These are phyloP conservation scores for Belonocnema kinseyi DNA, from an alignment of 1,140 invertebrate species.

Conservation along the genomic window DNA sequence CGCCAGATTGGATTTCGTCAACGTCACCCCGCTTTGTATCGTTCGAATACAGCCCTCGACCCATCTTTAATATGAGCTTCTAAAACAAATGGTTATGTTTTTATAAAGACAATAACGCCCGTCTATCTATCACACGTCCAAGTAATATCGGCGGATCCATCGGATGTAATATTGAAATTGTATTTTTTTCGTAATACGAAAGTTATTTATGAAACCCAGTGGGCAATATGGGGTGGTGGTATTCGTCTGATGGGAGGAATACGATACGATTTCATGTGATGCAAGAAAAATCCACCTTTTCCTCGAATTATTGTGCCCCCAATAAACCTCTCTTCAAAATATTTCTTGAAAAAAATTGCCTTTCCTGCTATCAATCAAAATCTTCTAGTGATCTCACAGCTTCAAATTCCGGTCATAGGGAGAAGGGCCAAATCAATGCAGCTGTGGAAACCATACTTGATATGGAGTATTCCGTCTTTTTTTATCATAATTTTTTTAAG, in stretches of 20 bases:
- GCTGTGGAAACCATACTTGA: too few relatives aligned
- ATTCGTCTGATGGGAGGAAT: conserved; percentile 61
- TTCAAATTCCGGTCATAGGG: too few relatives aligned
- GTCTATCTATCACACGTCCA: conserved; percentile 73
- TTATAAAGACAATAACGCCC: conserved; percentile 74
- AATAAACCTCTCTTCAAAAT: too few relatives aligned
- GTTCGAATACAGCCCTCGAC: conserved; percentile 36
- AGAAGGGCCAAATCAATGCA: too few relatives aligned
- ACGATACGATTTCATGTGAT: conserved; percentile 52
- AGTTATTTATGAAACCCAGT: conserved; percentile 73
- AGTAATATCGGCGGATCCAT: conserved; percentile 72
- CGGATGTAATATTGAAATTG: conserved; percentile 74
- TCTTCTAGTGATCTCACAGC: too few relatives aligned
- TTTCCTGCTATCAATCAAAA: too few relatives aligned
- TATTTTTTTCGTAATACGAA: conserved; percentile 69
- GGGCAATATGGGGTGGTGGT: conserved; percentile 61
- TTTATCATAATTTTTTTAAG: too few relatives aligned
- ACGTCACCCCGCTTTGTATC: conserved; percentile 50
- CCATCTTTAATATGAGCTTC: conserved; percentile 63
- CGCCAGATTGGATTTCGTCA: conserved; percentile 48
- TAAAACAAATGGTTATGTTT: conserved; percentile 74
- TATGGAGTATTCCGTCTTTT: too few relatives aligned
- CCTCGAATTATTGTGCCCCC: conserved; percentile 45
- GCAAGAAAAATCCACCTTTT: conserved; percentile 58
- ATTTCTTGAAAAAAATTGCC: too few relatives aligned